Evolutionary conservation across 2,797 vertebrate genomes (phyloP).

Genomic region (Avahi laniger): DNA sequence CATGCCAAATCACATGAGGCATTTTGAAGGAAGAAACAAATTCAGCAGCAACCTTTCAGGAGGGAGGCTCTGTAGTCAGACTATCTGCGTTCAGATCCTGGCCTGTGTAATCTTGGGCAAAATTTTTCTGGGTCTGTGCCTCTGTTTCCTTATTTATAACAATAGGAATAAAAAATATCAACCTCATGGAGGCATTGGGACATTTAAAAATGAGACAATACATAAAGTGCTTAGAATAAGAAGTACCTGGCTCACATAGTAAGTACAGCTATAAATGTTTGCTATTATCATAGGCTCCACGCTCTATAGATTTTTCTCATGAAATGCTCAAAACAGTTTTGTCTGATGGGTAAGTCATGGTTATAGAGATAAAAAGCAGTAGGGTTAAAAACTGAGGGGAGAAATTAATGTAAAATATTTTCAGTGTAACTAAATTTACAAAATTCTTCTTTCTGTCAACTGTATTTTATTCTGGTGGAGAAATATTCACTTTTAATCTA

Average conservation of each 20-base stretch:
- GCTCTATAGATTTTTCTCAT: not conserved
- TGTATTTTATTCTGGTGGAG: not conserved
- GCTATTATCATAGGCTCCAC: not conserved
- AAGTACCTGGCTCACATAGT: not conserved
- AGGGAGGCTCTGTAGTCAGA: not conserved
- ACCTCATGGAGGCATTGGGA: not conserved
- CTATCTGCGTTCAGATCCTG: not conserved
- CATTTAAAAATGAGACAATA: not conserved
- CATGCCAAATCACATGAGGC: not conserved
- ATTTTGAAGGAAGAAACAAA: not conserved
- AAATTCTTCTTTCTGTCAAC: not conserved
- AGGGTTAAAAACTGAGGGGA: not conserved
- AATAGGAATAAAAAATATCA: not conserved
- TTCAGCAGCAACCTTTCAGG: not conserved
- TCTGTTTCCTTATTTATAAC: not conserved
- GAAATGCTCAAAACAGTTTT: not conserved
- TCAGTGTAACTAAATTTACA: not conserved
- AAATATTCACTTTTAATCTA: not conserved
- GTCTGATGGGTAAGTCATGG: not conserved
- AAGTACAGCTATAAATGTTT: not conserved
- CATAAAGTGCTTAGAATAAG: not conserved
- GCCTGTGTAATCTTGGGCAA: not conserved
- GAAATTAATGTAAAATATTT: constrained; percentile 5
- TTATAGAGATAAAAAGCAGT: not conserved
- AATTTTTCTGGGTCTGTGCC: not conserved